These are phyloP conservation scores for Hiodon tergisus DNA, from an alignment of 2,113 vertebrate species.

Conservation along the genomic window DNA sequence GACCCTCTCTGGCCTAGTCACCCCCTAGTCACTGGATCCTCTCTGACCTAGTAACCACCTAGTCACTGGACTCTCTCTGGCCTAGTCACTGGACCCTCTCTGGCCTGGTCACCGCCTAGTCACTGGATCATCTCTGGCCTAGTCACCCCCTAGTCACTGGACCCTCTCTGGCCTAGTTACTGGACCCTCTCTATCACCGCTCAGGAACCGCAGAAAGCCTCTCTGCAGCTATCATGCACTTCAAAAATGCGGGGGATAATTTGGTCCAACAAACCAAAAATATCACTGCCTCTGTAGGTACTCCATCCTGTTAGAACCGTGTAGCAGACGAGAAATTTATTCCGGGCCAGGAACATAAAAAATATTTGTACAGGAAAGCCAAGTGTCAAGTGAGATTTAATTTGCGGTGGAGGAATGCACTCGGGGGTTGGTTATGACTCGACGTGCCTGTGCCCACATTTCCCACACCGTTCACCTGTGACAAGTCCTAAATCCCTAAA, in stretches of 20 bases:
- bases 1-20: too few species aligned
- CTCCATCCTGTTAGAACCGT: constrained; percentile 7
- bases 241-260: constrained; percentile 60
- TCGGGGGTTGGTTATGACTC: constrained; percentile 40
- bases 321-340: constrained; percentile 8
- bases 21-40: too few species aligned
- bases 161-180: too few species aligned
- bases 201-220: constrained; percentile 53
- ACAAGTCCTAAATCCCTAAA: constrained; percentile 41
- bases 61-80: too few species aligned
- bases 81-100: too few species aligned
- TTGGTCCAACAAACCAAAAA: constrained; percentile 61
- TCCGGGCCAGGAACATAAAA: constrained; percentile 47
- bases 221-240: constrained; percentile 61
- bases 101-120: too few species aligned
- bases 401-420: constrained; percentile 42
- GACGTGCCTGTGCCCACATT: constrained; percentile 19
- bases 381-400: constrained; percentile 62
- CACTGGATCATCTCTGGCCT: too few species aligned
- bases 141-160: too few species aligned
- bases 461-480: constrained; percentile 41
- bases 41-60: too few species aligned
- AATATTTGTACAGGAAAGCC: constrained; percentile 56
- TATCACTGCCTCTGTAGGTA: constrained; percentile 33
- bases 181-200: constrained; percentile 23